Evolutionary conservation across 2,113 vertebrate species (phyloP).

Genomic region (Casuarius casuarius): DNA sequence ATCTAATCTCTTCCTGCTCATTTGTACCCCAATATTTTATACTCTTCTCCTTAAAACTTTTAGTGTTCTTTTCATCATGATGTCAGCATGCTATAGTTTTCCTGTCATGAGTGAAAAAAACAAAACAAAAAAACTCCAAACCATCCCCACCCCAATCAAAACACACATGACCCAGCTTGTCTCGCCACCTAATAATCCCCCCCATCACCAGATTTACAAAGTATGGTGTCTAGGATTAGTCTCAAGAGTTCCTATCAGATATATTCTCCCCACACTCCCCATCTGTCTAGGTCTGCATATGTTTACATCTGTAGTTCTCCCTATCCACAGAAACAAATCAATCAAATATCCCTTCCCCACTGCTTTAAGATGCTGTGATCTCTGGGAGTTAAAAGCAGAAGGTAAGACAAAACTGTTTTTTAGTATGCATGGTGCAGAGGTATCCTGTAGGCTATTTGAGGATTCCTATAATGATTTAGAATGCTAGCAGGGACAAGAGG

Average conservation of each 20-base stretch:
- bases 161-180: neutral
- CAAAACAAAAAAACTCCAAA: neutral
- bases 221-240: neutral
- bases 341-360: neutral
- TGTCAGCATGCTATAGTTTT: neutral
- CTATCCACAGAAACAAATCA: neutral
- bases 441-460: conserved; percentile 32
- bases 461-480: conserved; percentile 8
- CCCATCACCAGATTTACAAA: neutral
- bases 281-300: neutral
- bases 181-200: neutral
- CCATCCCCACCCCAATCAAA: neutral
- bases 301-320: neutral
- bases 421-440: neutral
- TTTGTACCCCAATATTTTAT: conserved; percentile 20
- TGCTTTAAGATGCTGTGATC: neutral
- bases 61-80: neutral
- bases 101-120: neutral
- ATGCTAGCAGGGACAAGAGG: neutral
- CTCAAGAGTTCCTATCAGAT: neutral
- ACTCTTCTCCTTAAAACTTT: neutral
- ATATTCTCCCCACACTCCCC: neutral
- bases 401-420: neutral
- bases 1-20: neutral
- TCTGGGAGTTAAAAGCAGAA: neutral